phyloP scores from a whole-genome alignment of 1,140 invertebrate species.

The Latrodectus geometricus region DNA sequence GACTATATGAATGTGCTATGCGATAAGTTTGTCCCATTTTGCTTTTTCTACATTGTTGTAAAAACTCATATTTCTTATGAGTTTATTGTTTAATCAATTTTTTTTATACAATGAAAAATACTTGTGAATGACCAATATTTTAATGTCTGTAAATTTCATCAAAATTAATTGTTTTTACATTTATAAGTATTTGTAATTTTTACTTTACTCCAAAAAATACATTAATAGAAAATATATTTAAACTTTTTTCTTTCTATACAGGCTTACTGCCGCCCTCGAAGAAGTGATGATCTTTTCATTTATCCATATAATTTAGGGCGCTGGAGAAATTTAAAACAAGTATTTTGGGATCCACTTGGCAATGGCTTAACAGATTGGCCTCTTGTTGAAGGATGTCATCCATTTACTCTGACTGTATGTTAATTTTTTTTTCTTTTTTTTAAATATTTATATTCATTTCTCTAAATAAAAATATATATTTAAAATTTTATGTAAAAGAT shows the following conservation, averaged over 20 bases:
- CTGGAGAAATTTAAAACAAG: constrained; percentile 78
- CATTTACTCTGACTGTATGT: constrained; percentile 91
- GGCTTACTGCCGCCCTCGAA: constrained; percentile 72
- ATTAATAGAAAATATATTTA: not conserved
- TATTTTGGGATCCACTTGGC: constrained; percentile 78
- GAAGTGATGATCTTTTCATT: constrained; percentile 75
- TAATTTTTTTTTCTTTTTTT: not conserved
- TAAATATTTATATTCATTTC: too few relatives aligned
- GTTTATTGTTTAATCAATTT: too few relatives aligned
- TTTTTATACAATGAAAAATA: too few relatives aligned
- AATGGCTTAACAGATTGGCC: constrained; percentile 89
- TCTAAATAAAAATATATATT: too few relatives aligned
- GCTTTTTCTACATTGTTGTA: too few relatives aligned
- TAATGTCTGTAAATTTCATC: too few relatives aligned
- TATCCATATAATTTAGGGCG: constrained; percentile 92
- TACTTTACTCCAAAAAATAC: not conserved
- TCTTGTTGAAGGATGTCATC: constrained; percentile 82
- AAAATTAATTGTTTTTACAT: not conserved
- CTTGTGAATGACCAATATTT: too few relatives aligned
- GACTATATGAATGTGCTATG: too few relatives aligned
- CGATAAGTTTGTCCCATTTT: too few relatives aligned
- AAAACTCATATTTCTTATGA: too few relatives aligned
- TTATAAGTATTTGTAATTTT: not conserved
- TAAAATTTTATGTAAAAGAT: too few relatives aligned
- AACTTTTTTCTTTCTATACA: constrained; percentile 48